Percentiles rank a stretch among this genome's conserved stretches.
phyloP scores from a whole-genome alignment of 2,888 invertebrate species.

The Magallana nippona region DNA sequence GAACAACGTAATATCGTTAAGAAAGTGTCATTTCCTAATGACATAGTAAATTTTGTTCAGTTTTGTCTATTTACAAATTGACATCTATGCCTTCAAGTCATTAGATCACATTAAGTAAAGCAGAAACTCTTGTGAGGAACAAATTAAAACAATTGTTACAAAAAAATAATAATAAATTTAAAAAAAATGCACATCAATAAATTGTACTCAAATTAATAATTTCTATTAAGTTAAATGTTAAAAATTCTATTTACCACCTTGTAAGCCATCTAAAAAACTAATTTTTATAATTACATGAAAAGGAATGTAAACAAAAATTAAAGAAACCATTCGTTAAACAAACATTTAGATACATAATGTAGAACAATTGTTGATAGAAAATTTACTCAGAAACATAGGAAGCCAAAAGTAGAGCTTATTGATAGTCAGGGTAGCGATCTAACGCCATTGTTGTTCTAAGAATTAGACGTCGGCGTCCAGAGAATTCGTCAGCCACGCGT shows the following conservation, averaged over 20 bases:
- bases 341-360: too few relatives aligned
- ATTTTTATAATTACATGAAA: too few relatives aligned
- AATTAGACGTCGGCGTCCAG: slow-evolving; percentile 8
- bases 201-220: too few relatives aligned
- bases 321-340: neutral
- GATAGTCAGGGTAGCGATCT: neutral
- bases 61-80: neutral
- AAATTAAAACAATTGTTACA: too few relatives aligned
- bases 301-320: too few relatives aligned
- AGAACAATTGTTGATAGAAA: neutral
- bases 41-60: slow-evolving; percentile 20
- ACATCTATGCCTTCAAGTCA: neutral
- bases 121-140: neutral
- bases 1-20: neutral
- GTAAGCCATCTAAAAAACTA: too few relatives aligned
- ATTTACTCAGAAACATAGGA: neutral
- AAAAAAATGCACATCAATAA: too few relatives aligned
- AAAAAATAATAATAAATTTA: too few relatives aligned
- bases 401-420: neutral
- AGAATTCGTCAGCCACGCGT: neutral
- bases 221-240: too few relatives aligned
- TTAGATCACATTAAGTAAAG: neutral
- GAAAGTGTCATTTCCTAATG: neutral
- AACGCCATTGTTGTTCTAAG: slow-evolving; percentile 15
- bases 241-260: too few relatives aligned